These are phyloP conservation scores for Macaria notata DNA, from an alignment of 2,888 invertebrate species.

Conservation along the genomic window DNA sequence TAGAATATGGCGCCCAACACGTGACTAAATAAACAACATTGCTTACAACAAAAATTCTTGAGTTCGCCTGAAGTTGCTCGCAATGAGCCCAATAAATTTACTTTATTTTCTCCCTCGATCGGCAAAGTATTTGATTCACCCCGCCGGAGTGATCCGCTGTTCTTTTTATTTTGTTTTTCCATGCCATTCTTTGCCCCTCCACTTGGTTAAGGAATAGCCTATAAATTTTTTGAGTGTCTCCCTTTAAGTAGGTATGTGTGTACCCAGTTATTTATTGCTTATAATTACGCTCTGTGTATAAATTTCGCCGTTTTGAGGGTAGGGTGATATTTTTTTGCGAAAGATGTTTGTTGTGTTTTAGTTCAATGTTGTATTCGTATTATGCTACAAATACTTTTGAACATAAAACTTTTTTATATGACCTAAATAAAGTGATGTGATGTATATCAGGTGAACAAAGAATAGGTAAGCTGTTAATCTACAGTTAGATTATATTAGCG, in stretches of 20 bases:
- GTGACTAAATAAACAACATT: conserved; percentile 30
- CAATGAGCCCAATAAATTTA: conserved; percentile 59
- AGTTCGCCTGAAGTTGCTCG: conserved; percentile 53
- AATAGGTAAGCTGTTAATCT: too few species aligned
- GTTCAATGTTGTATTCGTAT: too few species aligned
- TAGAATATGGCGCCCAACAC: conserved; percentile 40
- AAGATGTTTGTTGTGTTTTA: conserved; percentile 18
- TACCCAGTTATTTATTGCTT: conserved; percentile 65
- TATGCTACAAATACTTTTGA: too few species aligned
- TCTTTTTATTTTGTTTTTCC: conserved; percentile 54
- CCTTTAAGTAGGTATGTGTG: conserved; percentile 55
- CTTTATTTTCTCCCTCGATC: conserved; percentile 43
- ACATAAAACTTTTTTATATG: too few species aligned
- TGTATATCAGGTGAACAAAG: too few species aligned
- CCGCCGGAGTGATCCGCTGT: conserved; percentile 64
- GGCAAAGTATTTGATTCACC: conserved; percentile 69
- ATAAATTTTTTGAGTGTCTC: conserved; percentile 67
- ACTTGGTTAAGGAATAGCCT: conserved; percentile 62
- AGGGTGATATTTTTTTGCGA: conserved; percentile 26
- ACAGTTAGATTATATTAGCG: too few species aligned
- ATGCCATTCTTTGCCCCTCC: conserved; percentile 43
- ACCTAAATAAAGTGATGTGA: too few species aligned
- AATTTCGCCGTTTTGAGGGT: conserved; percentile 32
- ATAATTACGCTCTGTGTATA: conserved; percentile 37
- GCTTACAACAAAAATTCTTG: conserved; percentile 36